Evolutionary conservation across 2,888 invertebrate genomes (phyloP).

Genomic region (Dastarcus helophoroides): DNA sequence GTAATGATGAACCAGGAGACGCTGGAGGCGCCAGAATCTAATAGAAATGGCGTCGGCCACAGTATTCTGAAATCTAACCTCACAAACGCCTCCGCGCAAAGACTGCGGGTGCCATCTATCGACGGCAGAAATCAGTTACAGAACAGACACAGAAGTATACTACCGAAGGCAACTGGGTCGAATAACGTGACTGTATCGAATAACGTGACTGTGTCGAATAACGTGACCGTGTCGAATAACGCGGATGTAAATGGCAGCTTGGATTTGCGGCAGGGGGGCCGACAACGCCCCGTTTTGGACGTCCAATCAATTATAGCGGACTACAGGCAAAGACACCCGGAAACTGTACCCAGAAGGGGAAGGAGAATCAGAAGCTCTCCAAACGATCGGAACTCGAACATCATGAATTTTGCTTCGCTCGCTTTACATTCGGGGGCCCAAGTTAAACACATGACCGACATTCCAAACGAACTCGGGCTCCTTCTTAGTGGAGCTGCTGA

Average conservation of each 20-base stretch:
- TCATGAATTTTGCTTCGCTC: constrained; percentile 33
- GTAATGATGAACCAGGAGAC: constrained; percentile 27
- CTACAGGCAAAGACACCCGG: constrained; percentile 65
- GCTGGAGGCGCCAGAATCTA: constrained; percentile 16
- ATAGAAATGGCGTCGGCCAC: constrained; percentile 16
- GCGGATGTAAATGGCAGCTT: constrained; percentile 46
- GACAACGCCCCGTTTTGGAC: constrained; percentile 69
- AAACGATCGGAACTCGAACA: constrained; percentile 20
- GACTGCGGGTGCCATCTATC: constrained; percentile 10
- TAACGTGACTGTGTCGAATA: constrained; percentile 42
- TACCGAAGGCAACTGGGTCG: constrained; percentile 38
- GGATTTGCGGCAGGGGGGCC: constrained; percentile 43
- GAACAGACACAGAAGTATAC: constrained; percentile 24
- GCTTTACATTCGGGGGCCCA: constrained; percentile 38
- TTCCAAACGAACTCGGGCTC: constrained; percentile 29
- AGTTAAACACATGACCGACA: constrained; percentile 29
- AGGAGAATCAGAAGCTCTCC: constrained; percentile 45
- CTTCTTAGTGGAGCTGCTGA: constrained; percentile 29
- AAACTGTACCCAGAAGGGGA: constrained; percentile 57
- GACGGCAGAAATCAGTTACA: constrained; percentile 3
- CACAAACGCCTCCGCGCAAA: constrained; percentile 13
- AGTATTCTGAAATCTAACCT: constrained; percentile 24
- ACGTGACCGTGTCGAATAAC: constrained; percentile 38
- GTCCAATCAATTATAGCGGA: constrained; percentile 75
- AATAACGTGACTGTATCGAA: too few species aligned